phyloP scores from a whole-genome alignment of 2,113 vertebrate species.

The Alouatta palliata region DNA sequence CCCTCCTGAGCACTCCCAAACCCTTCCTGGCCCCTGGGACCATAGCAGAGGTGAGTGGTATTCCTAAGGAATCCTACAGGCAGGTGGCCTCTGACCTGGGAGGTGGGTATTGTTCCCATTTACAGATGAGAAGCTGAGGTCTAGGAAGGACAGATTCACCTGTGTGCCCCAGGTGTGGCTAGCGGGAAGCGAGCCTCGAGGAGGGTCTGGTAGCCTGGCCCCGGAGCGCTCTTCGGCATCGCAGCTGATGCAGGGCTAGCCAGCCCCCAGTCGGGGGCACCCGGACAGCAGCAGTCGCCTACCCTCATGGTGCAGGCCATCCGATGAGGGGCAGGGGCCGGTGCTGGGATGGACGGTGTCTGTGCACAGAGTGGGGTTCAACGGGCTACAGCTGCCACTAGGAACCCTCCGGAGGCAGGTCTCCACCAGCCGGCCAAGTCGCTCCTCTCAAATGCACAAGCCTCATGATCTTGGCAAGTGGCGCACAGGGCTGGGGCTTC shows the following conservation, averaged over 20 bases:
- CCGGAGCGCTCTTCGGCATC: neutral
- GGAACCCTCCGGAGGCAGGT: neutral
- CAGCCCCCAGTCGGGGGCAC: neutral
- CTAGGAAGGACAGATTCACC: neutral
- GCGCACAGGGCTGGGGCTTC: neutral
- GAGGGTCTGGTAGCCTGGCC: neutral
- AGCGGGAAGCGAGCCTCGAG: neutral
- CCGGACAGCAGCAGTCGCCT: neutral
- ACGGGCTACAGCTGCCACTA: neutral
- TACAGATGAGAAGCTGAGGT: too few species aligned
- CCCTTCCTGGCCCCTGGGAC: neutral
- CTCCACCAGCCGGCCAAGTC: neutral
- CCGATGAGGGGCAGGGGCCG: neutral
- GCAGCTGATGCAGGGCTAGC: neutral
- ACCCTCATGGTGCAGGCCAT: neutral
- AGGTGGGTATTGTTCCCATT: neutral
- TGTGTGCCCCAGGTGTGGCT: neutral
- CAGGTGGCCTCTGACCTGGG: neutral
- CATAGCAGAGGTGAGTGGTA: neutral
- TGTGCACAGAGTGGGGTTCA: neutral
- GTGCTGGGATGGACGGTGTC: neutral
- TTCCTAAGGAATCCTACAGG: neutral
- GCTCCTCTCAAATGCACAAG: neutral
- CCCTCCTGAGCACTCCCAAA: neutral
- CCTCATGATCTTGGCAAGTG: neutral